Base-by-base conservation (phyloP, 2,113 vertebrate species). In the Eupsittula cactorum region DNA sequence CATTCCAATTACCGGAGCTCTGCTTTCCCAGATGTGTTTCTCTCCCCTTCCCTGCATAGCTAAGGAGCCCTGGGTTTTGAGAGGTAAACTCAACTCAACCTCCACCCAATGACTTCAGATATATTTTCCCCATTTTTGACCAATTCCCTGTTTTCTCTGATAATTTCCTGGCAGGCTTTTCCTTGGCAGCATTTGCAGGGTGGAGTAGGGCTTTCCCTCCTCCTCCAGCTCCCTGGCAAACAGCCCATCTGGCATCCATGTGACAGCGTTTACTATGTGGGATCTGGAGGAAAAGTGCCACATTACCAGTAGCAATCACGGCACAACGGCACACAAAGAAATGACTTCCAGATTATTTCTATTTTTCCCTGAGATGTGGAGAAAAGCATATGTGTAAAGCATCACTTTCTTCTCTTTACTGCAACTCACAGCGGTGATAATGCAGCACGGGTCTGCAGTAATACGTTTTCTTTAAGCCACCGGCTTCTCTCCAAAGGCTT, bases 191-290 rank as follows among this genome's bases (percentile, higher is more conserved):
- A 0, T 17, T 92, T 55, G 52, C 37, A 13, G 86, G 67, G 83
- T 11, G 29, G 65, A 77, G 79, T 44, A 29, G 73, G 89, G 74
- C 50, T 93, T 65, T 89, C 80, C 86, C 77, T 92, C 77, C 93
- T 90, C 84, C 82, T 70, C 64, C 50, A 25, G 46, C 74, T 95
- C 85, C 42, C 62, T 94, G 95, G 92, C 92, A 73, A 63, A 23
- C 24, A 55, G 60, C 93, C 92, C 96, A 96, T 95, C 87, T 96
- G 96, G 96, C 93, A 91, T 33, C 91, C 96, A 96, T 46, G 92
- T 95, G 96, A 41, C 86, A 93, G 80, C 57, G 1, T 55, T 37
- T 35, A 46, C 79, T 74, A n/a, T 3, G 77, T 68, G 83, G 88
- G 92, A 88, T 71, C 86, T 69, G 86, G 62, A 21, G 18, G 93